Conservation (phyloP, 2,797 vertebrate genomes). For the Tenualosa ilisha region DNA sequence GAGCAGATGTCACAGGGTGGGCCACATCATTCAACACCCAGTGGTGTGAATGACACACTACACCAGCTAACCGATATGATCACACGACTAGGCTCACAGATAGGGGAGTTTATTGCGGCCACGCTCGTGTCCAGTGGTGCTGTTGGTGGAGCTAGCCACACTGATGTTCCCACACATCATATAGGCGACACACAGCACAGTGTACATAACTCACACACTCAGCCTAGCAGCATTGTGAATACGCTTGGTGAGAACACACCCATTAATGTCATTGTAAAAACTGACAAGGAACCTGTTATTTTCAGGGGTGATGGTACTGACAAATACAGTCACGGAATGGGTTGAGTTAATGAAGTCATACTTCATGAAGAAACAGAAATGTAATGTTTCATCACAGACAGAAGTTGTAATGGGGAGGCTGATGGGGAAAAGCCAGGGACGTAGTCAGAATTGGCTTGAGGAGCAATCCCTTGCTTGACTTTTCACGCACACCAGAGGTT, state of each 20-base stretch:
- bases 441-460: constrained; percentile 26
- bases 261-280: constrained; percentile 31
- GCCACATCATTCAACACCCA: neutral
- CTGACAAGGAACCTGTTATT: constrained; percentile 57
- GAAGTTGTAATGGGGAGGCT: constrained; percentile 28
- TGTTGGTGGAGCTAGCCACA: neutral
- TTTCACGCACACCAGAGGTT: neutral
- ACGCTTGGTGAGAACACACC: neutral
- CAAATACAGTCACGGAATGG: constrained; percentile 49
- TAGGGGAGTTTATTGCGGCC: neutral
- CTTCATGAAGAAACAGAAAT: constrained; percentile 43
- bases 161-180: neutral
- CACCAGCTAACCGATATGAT: neutral
- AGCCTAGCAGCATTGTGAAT: neutral
- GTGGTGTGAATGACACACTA: neutral
- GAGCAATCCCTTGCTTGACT: neutral
- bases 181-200: neutral
- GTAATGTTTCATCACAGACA: neutral
- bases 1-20: no score
- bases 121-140: neutral
- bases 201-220: neutral
- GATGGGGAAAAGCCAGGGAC: constrained; percentile 35
- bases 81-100: neutral
- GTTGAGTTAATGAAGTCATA: constrained; percentile 58
- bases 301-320: constrained; percentile 54